Evolutionary conservation across 1,140 invertebrate species (phyloP), one percentile per base, ranked within the genome.

Genomic region (Oedothorax gibbosus): DNA sequence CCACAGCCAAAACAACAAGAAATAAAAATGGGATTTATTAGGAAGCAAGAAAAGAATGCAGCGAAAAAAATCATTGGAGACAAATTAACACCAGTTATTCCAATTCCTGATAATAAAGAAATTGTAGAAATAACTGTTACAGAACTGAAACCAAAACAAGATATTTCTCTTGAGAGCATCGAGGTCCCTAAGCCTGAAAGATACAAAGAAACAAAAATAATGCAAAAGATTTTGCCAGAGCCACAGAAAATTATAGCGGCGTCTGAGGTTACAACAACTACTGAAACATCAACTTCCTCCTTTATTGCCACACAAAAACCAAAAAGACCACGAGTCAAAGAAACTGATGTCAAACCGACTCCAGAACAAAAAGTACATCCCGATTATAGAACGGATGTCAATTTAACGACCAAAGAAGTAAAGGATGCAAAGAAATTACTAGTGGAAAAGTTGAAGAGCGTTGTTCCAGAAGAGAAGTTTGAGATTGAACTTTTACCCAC

Each of bases 91-190:
- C 9, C 86, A 86, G 53, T 56, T 50, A 72, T 15, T 68, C 77
- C 51, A 20, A 49, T n/a, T 20, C 20, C 53, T 7, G 64, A 81
- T 12, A 64, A 79, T 53, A 77, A 71, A 57, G 51, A 75, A 54
- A 64, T 65, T 9, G 14, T 75, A 12, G 86, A 86, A 79, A 71
- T 69, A 54, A 86, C 69, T 18, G 82, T 72, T 12, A 76, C 54
- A n/a, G 64, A 87, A 71, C 56, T 35, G 14, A 84, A 86, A 53
- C 80, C 78, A 21, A 83, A 84, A 51, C 69, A 83, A 85, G 77
- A 77, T 51, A 73, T 86, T 49, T 68, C 72, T 80, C 15, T 76
- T n/a, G 69, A 85, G 49, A 86, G 71, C 51, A 64, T 73, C 14
- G 75, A 75, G 73, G 60, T n/a, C 9, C 35, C 18, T 60, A 53